Conservation (phyloP, 2,797 vertebrate species). For the Bovichtus diacanthus region DNA sequence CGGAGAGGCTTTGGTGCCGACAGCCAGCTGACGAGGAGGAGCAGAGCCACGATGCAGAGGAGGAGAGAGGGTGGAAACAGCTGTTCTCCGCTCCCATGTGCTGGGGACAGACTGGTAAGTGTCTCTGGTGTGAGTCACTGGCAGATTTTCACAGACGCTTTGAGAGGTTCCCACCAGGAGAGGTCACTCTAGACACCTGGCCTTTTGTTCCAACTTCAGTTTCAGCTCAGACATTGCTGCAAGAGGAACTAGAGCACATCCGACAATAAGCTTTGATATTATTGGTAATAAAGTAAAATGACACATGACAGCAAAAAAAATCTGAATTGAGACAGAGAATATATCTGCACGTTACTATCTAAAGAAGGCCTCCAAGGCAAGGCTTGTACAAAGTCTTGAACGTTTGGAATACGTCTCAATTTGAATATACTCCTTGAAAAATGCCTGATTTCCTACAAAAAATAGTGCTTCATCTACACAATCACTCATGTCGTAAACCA, state of each 20-base stretch:
- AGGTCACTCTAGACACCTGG: constrained; percentile 41
- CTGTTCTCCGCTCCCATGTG: not conserved
- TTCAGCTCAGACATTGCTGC: constrained; percentile 77
- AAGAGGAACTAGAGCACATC: not conserved
- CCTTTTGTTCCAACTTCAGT: constrained; percentile 56
- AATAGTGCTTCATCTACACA: too few species aligned
- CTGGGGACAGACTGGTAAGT: not conserved
- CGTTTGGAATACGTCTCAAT: too few species aligned
- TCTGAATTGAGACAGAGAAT: not conserved
- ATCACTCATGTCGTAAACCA: too few species aligned
- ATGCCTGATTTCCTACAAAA: too few species aligned
- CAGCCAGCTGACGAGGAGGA: constrained; percentile 31
- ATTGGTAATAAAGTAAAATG: not conserved
- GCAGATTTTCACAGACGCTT: not conserved
- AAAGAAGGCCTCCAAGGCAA: not conserved
- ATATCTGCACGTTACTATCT: not conserved
- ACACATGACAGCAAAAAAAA: not conserved
- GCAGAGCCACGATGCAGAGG: not conserved
- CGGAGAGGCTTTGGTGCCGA: constrained; percentile 29
- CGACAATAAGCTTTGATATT: not conserved
- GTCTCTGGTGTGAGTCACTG: not conserved
- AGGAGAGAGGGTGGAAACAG: not conserved
- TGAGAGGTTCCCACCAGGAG: constrained; percentile 8
- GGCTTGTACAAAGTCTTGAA: too few species aligned
- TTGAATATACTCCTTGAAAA: too few species aligned